Evolutionary conservation across 2,797 vertebrate species (phyloP).

Genomic region (Girardinus metallicus): DNA sequence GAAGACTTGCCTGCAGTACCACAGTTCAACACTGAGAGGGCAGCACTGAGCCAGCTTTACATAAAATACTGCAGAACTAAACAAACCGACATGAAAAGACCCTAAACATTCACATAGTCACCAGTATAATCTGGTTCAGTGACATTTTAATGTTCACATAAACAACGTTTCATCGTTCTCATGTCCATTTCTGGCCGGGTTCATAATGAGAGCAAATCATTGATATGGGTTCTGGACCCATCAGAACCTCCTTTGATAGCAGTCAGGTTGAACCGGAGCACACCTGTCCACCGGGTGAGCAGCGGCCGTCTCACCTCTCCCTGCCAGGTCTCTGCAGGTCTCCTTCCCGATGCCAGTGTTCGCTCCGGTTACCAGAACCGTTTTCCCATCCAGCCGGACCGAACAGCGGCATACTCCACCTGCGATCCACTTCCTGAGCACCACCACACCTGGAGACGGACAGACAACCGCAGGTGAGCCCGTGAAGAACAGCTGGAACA

Average conservation of each 20-base stretch:
- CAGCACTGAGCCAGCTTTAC: no score
- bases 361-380: conserved; percentile 89
- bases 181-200: no score
- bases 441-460: conserved; percentile 55
- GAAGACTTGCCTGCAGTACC: background rate
- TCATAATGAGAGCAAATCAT: background rate
- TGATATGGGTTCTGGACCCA: background rate
- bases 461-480: background rate
- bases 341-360: conserved; percentile 94
- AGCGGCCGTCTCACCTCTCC: conserved; percentile 78
- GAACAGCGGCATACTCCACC: conserved; percentile 84
- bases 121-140: no score
- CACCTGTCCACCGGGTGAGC: background rate
- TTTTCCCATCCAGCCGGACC: conserved; percentile 84
- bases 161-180: no score
- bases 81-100: no score
- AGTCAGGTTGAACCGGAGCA: background rate
- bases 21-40: no score
- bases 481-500: background rate
- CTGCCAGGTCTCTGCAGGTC: conserved; percentile 87
- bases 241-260: background rate
- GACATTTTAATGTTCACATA: no score
- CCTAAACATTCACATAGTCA: no score
- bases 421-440: conserved; percentile 83
- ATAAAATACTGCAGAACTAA: no score